Base-by-base conservation (phyloP, 2,113 vertebrate genomes). In the Platysternon megacephalum region DNA sequence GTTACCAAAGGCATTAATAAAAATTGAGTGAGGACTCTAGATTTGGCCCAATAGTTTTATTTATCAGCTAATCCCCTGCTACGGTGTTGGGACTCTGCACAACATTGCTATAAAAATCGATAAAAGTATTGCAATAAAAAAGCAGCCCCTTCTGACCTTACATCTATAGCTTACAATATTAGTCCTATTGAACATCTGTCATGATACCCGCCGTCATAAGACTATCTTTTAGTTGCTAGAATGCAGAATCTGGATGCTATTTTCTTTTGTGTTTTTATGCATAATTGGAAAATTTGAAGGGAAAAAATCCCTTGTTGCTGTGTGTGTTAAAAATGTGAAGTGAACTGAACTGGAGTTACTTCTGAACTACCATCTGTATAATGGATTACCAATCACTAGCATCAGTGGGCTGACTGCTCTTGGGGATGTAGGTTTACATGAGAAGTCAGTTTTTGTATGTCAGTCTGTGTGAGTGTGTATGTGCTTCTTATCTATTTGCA, bases 31-130 rank as follows among this genome's bases (percentile, higher is more conserved):
- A 46, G 89, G 5, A 2, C 16, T 72, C 12, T 42, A 91, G 51
- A 86, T 95, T 85, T 91, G 49, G 79, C 49, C 3, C 35, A 81
- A 19, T 51, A 56, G 82, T 82, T 87, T 83, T 93, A 39, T 68
- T 5, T 92, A 84, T 88, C 55, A 78, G 44, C 24, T 29, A 78
- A 90, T 80, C 4, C 1, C 21, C 78, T 0, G 1, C 56, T 46
- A 74, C 24, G 55, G 32, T 68, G 46, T 82, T 51, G 91, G 44
- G 44, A 61, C 87, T 74, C 53, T 84, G 5, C 52, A 5, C 68
- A 48, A 12, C 35, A 19, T 80, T 68, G 10, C 44, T 92, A 32
- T 83, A 86, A 21, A 88, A 86, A 89, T 56, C 78, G 3, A 4
- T 44, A 46, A 78, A 46, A 72, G 52, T 12, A 85, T 46, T 78